Percentiles rank a stretch among this genome's conserved stretches.
Evolutionary conservation across 2,888 invertebrate species (phyloP).

Genomic region (Apeira syringaria): DNA sequence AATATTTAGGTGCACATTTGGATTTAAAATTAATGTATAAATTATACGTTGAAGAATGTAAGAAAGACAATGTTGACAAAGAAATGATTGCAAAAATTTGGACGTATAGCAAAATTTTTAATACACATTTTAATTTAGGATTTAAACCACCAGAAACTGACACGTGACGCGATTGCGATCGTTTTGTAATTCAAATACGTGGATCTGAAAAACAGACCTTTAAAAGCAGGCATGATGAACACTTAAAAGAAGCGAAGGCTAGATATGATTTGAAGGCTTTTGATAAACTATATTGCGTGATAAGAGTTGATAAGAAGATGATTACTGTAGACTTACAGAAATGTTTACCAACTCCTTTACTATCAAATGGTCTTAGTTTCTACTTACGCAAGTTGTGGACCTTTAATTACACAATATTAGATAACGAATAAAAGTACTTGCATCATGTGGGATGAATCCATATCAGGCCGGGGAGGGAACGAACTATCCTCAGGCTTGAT

Average conservation of each 20-base stretch:
- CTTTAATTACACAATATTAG: conserved; percentile 11
- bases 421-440: conserved; percentile 6
- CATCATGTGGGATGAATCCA: conserved; percentile 8
- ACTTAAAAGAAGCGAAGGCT: neutral
- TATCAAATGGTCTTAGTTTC: neutral
- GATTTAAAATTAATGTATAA: neutral
- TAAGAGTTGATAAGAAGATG: neutral
- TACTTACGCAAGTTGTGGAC: conserved; percentile 5
- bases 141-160: neutral
- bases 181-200: neutral
- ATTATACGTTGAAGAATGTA: neutral
- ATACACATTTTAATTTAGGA: neutral
- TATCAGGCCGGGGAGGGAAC: conserved; percentile 10
- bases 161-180: neutral
- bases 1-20: neutral
- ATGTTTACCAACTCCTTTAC: neutral
- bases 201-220: neutral
- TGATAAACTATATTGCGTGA: too few species aligned
- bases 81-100: neutral
- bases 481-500: conserved; percentile 10
- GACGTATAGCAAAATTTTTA: neutral
- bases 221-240: neutral
- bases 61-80: neutral
- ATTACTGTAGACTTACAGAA: neutral
- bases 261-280: neutral